Evolutionary conservation across 2,113 vertebrate species (phyloP).

Genomic region (Anarrhichthys ocellatus): DNA sequence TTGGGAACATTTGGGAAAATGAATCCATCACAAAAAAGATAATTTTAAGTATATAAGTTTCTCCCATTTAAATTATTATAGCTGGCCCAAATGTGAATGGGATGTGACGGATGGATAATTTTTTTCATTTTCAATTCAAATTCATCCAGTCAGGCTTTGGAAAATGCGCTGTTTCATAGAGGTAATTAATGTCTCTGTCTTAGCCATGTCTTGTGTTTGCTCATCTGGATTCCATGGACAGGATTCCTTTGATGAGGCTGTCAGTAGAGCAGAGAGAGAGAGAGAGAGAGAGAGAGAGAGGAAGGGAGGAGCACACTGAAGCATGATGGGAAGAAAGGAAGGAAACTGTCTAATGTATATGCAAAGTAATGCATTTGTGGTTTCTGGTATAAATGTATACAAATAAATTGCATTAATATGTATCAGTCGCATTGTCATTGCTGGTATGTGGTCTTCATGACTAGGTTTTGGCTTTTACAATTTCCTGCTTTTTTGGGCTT

Average conservation of each 20-base stretch:
- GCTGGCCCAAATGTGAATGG: background rate
- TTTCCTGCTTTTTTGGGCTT: background rate
- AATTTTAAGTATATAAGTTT: conserved; percentile 35
- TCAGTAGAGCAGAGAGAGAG: conserved; percentile 18
- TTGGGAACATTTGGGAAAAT: conserved; percentile 13
- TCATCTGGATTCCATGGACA: conserved; percentile 72
- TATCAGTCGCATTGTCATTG: background rate
- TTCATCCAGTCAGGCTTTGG: conserved; percentile 42
- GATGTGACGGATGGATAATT: conserved; percentile 39
- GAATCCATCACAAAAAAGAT: conserved; percentile 35
- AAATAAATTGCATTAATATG: background rate
- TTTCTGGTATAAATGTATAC: background rate
- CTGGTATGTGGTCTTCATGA: background rate
- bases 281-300: background rate
- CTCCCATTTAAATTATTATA: conserved; percentile 24
- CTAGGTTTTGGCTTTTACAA: background rate
- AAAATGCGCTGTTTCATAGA: conserved; percentile 61
- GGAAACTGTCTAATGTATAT: conserved; percentile 8
- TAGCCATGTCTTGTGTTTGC: conserved; percentile 65
- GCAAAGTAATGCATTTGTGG: background rate
- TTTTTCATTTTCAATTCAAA: conserved; percentile 58
- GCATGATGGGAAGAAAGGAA: conserved; percentile 22
- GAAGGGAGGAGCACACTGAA: background rate
- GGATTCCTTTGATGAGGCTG: conserved; percentile 73
- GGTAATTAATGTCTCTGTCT: conserved; percentile 72